Conservation (phyloP, 2,888 invertebrate species). For the Drosophila kambysellisi region DNA sequence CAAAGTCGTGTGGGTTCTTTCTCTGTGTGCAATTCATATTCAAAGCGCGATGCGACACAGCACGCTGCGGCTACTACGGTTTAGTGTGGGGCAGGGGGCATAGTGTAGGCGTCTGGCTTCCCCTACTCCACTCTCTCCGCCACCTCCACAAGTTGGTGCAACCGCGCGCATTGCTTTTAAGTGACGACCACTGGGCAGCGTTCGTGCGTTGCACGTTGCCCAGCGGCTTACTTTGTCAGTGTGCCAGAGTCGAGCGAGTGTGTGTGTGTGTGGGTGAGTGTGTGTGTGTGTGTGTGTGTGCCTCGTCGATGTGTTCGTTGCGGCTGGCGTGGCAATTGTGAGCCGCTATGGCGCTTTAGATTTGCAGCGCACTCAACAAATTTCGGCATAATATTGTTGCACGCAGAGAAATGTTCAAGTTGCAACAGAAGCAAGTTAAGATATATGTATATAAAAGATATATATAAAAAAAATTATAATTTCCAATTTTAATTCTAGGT, state of each 20-base stretch:
- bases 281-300: not conserved
- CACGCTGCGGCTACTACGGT: constrained; percentile 35
- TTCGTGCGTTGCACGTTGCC: constrained; percentile 47
- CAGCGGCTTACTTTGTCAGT: constrained; percentile 19
- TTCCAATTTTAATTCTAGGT: not conserved
- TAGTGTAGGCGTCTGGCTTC: constrained; percentile 32
- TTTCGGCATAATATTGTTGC: not conserved
- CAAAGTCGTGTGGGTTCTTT: constrained; percentile 64
- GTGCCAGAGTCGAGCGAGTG: not conserved
- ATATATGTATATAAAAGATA: not conserved
- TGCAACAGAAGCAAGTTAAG: not conserved
- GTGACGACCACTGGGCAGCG: constrained; percentile 62
- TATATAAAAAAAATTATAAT: not conserved
- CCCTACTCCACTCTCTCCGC: not conserved
- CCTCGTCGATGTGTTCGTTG: constrained; percentile 13
- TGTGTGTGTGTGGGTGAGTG: not conserved
- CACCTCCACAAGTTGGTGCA: constrained; percentile 14
- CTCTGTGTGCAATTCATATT: constrained; percentile 74
- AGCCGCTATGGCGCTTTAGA: constrained; percentile 39
- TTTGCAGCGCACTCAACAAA: constrained; percentile 31
- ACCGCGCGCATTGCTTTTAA: constrained; percentile 63
- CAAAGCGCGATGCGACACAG: constrained; percentile 67
- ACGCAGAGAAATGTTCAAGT: constrained; percentile 29
- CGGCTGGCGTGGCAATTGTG: constrained; percentile 41
- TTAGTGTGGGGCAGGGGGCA: constrained; percentile 7